Percentiles rank a stretch among this genome's conserved stretches.
Conservation (phyloP, 2,113 vertebrate species). For the Clarias gariepinus region DNA sequence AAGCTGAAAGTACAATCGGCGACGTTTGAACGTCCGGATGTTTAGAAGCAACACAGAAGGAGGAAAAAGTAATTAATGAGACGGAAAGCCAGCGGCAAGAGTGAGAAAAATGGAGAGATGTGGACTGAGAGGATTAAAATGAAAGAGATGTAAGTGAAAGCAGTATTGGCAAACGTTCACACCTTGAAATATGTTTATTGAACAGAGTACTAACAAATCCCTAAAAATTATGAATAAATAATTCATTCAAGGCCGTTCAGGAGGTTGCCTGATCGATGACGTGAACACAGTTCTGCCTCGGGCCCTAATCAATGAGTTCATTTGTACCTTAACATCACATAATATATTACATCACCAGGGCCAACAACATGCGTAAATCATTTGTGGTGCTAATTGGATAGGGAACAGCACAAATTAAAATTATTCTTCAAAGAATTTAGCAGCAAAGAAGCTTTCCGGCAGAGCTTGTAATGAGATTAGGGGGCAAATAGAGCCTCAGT, state of each 20-base stretch:
- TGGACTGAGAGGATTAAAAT: background rate
- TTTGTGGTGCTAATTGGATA: conserved; percentile 5
- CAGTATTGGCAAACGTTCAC: background rate
- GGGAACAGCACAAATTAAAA: conserved; percentile 15
- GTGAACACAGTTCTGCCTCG: conserved; percentile 14
- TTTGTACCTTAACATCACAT: conserved; percentile 8
- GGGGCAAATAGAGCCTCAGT: background rate
- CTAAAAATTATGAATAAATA: background rate
- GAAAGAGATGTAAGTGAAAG: background rate
- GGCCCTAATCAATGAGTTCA: background rate
- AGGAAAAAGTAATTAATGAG: background rate
- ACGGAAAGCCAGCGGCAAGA: background rate
- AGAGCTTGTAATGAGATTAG: conserved; percentile 13
- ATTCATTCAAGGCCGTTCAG: background rate
- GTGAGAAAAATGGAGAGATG: background rate
- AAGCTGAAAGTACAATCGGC: background rate
- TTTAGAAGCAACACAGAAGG: background rate
- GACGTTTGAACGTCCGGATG: background rate
- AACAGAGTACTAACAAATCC: background rate
- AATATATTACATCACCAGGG: conserved; percentile 1
- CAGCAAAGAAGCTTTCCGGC: background rate
- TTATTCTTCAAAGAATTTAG: conserved; percentile 12
- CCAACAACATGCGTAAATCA: background rate
- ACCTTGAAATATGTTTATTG: background rate
- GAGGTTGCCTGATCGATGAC: background rate